phyloP scores from a whole-genome alignment of 2,113 vertebrate species.

The Lynx canadensis region DNA sequence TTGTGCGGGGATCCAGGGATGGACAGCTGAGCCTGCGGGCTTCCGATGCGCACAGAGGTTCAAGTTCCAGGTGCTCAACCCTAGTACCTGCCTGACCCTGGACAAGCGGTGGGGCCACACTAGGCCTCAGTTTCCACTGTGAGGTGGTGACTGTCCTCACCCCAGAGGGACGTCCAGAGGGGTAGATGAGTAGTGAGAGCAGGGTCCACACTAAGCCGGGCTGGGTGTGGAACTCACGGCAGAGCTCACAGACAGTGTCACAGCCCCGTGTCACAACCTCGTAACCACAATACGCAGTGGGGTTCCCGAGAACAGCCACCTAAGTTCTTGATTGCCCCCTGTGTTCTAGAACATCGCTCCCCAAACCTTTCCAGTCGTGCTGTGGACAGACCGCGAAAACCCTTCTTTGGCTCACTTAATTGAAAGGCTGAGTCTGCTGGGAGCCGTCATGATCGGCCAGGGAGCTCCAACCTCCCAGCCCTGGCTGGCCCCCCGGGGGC shows the following conservation, averaged over 20 bases:
- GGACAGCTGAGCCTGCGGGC: neutral
- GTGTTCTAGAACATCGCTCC: rapidly evolving
- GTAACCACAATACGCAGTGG: rapidly evolving
- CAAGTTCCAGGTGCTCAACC: rapidly evolving
- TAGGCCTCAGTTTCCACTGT: neutral
- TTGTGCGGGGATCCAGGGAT: neutral
- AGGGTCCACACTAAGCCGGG: neutral
- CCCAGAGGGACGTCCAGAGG: neutral
- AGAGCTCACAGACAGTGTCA: neutral
- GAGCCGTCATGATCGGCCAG: no score
- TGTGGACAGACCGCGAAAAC: rapidly evolving
- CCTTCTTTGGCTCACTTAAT: neutral
- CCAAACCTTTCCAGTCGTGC: rapidly evolving
- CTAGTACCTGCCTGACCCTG: neutral
- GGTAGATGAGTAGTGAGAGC: no score
- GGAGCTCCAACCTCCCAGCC: neutral
- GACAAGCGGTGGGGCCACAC: neutral
- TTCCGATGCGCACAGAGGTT: rapidly evolving
- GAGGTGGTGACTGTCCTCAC: no score
- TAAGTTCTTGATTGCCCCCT: no score
- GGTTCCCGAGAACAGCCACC: rapidly evolving
- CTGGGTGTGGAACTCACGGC: no score
- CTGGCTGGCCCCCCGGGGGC: rapidly evolving
- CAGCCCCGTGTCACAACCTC: neutral
- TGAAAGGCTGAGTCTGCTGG: neutral